Percentiles rank a stretch among this genome's conserved stretches.
Conservation (phyloP, 2,113 vertebrate species). For the Rhodinocichla rosea region DNA sequence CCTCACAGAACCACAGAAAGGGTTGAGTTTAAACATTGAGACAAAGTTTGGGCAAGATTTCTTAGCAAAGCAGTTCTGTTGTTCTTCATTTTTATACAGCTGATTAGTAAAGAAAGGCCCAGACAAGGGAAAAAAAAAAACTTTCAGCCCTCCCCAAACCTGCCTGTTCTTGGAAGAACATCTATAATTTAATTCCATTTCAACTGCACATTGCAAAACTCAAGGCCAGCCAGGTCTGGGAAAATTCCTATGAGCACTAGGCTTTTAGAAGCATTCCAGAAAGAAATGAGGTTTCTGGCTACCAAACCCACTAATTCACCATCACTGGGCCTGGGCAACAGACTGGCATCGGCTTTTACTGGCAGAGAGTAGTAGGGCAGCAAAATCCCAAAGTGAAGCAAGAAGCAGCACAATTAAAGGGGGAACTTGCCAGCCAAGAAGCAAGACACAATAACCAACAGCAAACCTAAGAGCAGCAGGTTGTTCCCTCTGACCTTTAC, state of each 20-base stretch:
- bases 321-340: neutral
- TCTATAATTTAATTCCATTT: constrained; percentile 2
- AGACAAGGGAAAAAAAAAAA: neutral
- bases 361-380: neutral
- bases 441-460: neutral
- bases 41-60: neutral
- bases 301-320: neutral
- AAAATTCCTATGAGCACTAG: neutral
- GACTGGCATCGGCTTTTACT: neutral
- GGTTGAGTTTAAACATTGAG: neutral
- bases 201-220: neutral
- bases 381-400: neutral
- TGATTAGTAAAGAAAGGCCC: neutral
- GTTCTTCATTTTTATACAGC: neutral
- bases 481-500: neutral
- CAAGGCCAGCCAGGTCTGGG: neutral
- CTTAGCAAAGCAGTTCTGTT: neutral
- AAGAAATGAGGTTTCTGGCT: neutral
- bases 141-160: neutral
- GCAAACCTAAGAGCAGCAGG: neutral
- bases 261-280: neutral
- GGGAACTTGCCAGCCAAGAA: neutral
- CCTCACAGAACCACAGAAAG: neutral
- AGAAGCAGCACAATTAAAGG: neutral
- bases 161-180: neutral